Base-by-base conservation (phyloP, 2,888 invertebrate species). In the Pachycephus smyrnensis region DNA sequence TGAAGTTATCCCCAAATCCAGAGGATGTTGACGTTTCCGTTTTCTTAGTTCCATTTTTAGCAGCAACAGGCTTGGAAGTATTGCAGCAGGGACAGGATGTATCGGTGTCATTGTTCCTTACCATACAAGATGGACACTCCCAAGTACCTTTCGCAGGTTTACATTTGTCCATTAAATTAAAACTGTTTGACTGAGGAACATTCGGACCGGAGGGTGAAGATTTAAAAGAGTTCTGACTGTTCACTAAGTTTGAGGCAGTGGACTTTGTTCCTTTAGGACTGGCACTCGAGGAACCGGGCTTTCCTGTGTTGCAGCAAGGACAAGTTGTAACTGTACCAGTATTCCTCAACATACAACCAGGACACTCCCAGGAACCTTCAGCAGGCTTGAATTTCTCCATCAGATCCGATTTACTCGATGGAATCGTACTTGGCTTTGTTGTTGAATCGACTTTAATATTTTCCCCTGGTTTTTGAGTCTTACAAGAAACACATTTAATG, bases 41-140 rank as follows among this genome's bases (percentile, higher is more conserved):
- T 78, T 71, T 80, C 76, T 69, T 73, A 76, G 73, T 35, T 12
- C 75, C 80, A 1, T 55, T 73, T 12, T 75, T 81, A 9, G 75
- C 11, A 1, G 80, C 81, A 37, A 84, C 88, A 23, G 92, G 89
- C 84, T 92, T 93, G 2, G 92, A 84, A 23, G 92, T 91, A 81
- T 92, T 91, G 87, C 95, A 95, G 33, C 94, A 94, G 11, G 92
- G 91, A 84, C 95, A 95, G 36, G 91, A 91, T 4, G 83, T 85
- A 2, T 86, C 88, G n/a, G 91, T 90, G 0, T 89, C 86, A 12
- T 92, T 90, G 88, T 96, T 96, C 69, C 93, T 91, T 23, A 95
- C 91, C 90, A 94, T 92, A 87, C 96, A 96, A 32, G 91, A 92
- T 1, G 92, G 90, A 89, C 96, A 96, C 84, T 94, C 94, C 96